phyloP scores from a whole-genome alignment of 2,113 vertebrate species.

The Phylloscopus trochilus region DNA sequence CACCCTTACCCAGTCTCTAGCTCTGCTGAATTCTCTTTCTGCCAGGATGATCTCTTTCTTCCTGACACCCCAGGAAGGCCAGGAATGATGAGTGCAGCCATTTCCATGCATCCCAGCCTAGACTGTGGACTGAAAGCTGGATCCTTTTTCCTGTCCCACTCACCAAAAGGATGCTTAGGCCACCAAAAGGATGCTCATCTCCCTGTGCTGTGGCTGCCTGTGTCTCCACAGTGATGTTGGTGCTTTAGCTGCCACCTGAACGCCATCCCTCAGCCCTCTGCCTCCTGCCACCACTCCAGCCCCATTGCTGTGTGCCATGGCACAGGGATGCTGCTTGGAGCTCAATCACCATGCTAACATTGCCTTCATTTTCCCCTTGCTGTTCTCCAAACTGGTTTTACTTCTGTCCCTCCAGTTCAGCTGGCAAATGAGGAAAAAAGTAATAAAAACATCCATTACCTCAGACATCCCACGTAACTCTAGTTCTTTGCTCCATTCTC shows the following conservation, averaged over 20 bases:
- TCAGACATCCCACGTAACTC: accelerated
- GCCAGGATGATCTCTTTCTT: background rate
- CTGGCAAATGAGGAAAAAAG: background rate
- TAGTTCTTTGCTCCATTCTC: background rate
- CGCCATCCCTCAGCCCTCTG: background rate
- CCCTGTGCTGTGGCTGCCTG: background rate
- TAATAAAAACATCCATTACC: background rate
- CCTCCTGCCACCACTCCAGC: too few species aligned
- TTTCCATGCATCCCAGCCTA: background rate
- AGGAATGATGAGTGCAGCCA: background rate
- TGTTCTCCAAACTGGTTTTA: background rate
- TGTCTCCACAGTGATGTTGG: background rate
- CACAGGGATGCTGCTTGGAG: background rate
- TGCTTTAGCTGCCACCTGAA: background rate
- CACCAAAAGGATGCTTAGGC: background rate
- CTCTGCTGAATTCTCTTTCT: background rate
- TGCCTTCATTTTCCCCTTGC: background rate
- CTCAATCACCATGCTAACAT: background rate
- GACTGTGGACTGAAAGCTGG: background rate
- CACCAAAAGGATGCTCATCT: background rate
- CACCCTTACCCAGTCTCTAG: accelerated
- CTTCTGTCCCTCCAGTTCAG: background rate
- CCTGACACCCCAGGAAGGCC: background rate
- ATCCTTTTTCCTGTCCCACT: background rate
- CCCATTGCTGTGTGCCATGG: accelerated